These are phyloP conservation scores for Poecilia gillii DNA, from an alignment of 2,797 vertebrate species.

Conservation along the genomic window DNA sequence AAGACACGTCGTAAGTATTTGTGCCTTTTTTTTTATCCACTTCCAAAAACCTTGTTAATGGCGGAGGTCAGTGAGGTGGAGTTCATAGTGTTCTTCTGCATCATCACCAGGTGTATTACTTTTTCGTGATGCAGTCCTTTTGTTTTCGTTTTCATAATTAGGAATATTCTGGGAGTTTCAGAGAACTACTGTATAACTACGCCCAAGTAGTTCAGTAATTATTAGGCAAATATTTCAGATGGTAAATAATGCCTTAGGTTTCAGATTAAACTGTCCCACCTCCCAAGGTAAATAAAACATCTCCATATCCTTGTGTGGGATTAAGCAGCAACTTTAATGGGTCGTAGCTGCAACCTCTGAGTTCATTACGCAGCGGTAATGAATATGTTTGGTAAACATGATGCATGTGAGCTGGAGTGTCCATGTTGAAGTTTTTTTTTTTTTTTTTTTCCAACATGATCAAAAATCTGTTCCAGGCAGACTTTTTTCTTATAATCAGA, in stretches of 20 bases:
- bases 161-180: neutral
- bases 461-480: neutral
- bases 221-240: neutral
- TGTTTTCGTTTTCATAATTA: neutral
- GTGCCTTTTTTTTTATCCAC: neutral
- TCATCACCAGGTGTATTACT: neutral
- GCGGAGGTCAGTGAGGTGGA: neutral
- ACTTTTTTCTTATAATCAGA: neutral
- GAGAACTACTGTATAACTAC: neutral
- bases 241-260: neutral
- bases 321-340: neutral
- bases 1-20: neutral
- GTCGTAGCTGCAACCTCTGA: neutral
- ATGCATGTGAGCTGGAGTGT: neutral
- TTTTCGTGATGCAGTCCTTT: neutral
- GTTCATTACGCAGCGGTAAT: neutral
- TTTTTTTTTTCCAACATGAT: neutral
- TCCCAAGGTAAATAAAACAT: neutral
- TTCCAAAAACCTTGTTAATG: neutral
- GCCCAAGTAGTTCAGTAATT: neutral
- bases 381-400: neutral
- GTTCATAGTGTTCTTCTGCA: neutral
- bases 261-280: neutral
- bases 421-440: neutral
- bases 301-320: neutral